Base-by-base conservation (phyloP, 2,797 vertebrate genomes). In the Hippoglossus hippoglossus region DNA sequence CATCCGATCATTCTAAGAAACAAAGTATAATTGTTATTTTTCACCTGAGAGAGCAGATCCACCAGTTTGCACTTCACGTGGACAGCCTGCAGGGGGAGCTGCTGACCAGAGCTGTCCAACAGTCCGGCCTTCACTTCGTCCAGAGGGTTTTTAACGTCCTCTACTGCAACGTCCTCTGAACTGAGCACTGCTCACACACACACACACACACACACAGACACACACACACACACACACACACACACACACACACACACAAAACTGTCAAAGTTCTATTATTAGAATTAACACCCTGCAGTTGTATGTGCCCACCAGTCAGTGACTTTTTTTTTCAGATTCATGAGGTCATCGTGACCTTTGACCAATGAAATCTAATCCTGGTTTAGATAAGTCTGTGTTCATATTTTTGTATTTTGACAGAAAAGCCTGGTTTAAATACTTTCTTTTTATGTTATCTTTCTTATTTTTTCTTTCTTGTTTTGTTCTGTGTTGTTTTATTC, bases 1-100 rank as follows among this genome's bases (percentile, higher is more conserved):
- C 39, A 24, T 18, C 12, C 25, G 25, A 46, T 46, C 51, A 52
- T 5, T 0, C n/a, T 21, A 12, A 28, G 2, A 4, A n/a, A 46
- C 12, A 6, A 49, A 2, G 6, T 12, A 18, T n/a, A 10, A 3
- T 8, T 6, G 8, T 19, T n/a, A 49, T 47, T 1, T 18, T 3
- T 0, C 82, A 96, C 95, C 94, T 96, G 93, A 63, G 94, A 95
- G 62, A 96, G 86, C n/a, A 96, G 90, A 81, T 96, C 96, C 89
- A 94, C 91, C 80, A 96, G 93, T 74, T 89, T 96, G 61, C 93
- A 95, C 83, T 93, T 96, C 75, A 97, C 90, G 55, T 94, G 92
- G 51, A 96, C 83, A 0, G 90, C 90, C 87, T 95, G 81, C 49
- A 97, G 93, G 66, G 95, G 95, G 73, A 97, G 78, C 65, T 77